Base-by-base conservation (phyloP, 2,888 invertebrate species). In the Ectropis crepuscularia region DNA sequence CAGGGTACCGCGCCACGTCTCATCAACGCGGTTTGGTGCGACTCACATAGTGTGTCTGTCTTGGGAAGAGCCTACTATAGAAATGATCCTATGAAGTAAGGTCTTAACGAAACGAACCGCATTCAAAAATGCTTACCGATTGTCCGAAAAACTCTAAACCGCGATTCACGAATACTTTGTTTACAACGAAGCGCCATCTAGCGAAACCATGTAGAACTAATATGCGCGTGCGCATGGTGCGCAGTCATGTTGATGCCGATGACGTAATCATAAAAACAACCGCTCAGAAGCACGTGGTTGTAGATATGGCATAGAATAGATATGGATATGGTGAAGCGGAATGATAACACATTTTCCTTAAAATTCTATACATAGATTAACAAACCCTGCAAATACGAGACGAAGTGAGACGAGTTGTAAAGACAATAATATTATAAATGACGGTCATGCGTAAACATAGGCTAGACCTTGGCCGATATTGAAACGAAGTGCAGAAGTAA, bases 31-130 rank as follows among this genome's bases (percentile, higher is more conserved):
- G 50, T 50, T 50, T 28, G 16, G 16, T 28, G 16, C 16, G 51
- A 51, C 51, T 51, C 51, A 51, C 51, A 28, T 41, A 51, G 41
- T 51, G 51, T 41, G 51, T 51, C 41, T 51, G 51, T 51, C 51
- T 51, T 51, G 51, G 51, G 51, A 51, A 51, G 51, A 51, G 41
- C 51, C 41, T 51, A 51, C 51, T 51, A 42, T 51, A 51, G 51
- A 51, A 51, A 42, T 51, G 41, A 51, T 50, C 50, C 50, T 50
- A 50, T 51, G 41, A 51, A 51, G 51, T 51, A 51, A 51, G 51
- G 51, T 51, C 51, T 51, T 51, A 6, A 2, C n/a, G 41, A 28
- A 9, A 6, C 16, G 0, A 5, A 10, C n/a, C 16, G 38, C 46
- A n/a, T 38, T 6, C 12, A 12, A 54, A 54, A 46, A 37, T 0